Percentiles rank a stretch among this genome's conserved stretches.
phyloP scores from a whole-genome alignment of 2,888 invertebrate species.

The Machimus atricapillus region DNA sequence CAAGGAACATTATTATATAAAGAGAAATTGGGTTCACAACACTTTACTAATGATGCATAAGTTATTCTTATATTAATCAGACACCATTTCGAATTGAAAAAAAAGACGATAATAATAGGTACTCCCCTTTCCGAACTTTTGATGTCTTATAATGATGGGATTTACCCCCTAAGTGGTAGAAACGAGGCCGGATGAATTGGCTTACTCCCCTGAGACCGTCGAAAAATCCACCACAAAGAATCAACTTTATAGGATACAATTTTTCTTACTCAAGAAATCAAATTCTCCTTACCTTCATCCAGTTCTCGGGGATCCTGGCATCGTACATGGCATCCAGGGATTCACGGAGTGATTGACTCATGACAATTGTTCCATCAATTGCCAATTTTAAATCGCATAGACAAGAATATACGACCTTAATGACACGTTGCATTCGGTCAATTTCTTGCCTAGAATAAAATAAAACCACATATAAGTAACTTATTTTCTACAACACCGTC shows the following conservation, averaged over 20 bases:
- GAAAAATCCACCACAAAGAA: background rate
- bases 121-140: background rate
- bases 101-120: too few species aligned
- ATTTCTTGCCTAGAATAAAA: slow-evolving; percentile 69
- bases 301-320: slow-evolving; percentile 88
- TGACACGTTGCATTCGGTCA: slow-evolving; percentile 86
- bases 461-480: background rate
- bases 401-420: slow-evolving; percentile 79
- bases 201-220: background rate
- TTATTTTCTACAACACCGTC: background rate
- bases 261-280: background rate
- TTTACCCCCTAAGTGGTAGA: background rate
- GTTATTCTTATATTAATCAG: background rate
- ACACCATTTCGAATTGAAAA: background rate
- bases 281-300: slow-evolving; percentile 76
- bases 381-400: slow-evolving; percentile 90
- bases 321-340: slow-evolving; percentile 97
- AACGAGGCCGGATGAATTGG: background rate
- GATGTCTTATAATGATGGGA: background rate
- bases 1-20: background rate
- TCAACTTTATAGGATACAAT: background rate
- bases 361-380: slow-evolving; percentile 96
- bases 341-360: slow-evolving; percentile 88
- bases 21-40: background rate
- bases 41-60: background rate